Conservation (phyloP, 2,797 vertebrate genomes). For the Silurus lanzhouensis region DNA sequence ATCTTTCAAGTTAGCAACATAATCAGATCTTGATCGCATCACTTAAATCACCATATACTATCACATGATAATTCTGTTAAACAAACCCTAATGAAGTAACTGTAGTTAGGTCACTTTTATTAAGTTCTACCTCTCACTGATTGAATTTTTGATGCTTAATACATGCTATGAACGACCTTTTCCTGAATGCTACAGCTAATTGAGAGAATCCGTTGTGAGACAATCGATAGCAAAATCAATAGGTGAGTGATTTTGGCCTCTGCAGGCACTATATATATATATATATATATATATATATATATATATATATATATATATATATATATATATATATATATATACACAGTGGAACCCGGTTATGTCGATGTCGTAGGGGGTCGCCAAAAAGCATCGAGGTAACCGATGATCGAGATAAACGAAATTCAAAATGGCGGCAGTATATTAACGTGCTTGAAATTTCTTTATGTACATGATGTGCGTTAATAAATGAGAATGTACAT, state of each 20-base stretch:
- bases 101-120: slow-evolving; percentile 4
- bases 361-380: no score
- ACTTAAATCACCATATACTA: neutral
- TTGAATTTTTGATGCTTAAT: slow-evolving; percentile 10
- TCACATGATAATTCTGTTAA: neutral
- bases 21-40: neutral
- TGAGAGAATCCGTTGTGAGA: slow-evolving; percentile 18
- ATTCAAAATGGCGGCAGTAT: no score
- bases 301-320: no score
- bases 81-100: neutral
- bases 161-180: slow-evolving; percentile 30
- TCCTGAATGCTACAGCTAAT: slow-evolving; percentile 13
- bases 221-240: slow-evolving; percentile 33
- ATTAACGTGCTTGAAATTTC: no score
- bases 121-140: neutral
- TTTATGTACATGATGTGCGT: no score
- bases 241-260: slow-evolving; percentile 14
- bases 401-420: no score
- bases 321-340: no score
- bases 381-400: no score
- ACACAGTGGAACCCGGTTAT: no score
- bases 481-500: no score
- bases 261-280: neutral
- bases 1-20: neutral
- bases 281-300: no score